These are phyloP conservation scores for Agrochola litura DNA, from an alignment of 2,888 invertebrate species.

Conservation along the genomic window DNA sequence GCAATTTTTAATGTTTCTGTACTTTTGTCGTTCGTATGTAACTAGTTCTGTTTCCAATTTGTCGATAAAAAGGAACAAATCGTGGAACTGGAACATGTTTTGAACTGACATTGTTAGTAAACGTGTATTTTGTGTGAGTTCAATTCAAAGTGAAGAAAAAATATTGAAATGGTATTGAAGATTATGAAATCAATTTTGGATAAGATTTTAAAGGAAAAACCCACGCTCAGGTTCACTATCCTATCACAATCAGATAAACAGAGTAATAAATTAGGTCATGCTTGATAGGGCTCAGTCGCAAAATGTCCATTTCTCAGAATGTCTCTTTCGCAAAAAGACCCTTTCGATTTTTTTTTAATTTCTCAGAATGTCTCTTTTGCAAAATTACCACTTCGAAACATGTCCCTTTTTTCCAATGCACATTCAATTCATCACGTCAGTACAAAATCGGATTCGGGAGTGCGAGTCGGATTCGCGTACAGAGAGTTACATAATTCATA, in stretches of 20 bases:
- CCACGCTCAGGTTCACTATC: constrained; percentile 3
- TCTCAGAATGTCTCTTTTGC: too few species aligned
- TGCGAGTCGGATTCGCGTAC: too few species aligned
- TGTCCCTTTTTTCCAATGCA: too few species aligned
- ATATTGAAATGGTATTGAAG: not conserved
- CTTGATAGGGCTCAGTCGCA: too few species aligned
- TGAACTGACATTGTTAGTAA: constrained; percentile 14
- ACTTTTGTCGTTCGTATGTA: constrained; percentile 14
- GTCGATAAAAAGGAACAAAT: constrained; percentile 23
- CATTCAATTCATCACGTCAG: too few species aligned
- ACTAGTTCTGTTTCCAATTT: constrained; percentile 26
- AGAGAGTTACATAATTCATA: too few species aligned
- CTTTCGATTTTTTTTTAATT: too few species aligned
- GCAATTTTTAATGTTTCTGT: constrained; percentile 28
- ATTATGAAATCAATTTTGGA: constrained; percentile 12
- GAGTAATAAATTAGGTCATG: not conserved
- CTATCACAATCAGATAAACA: constrained; percentile 10
- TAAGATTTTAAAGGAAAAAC: constrained; percentile 19
- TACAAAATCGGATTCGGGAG: too few species aligned
- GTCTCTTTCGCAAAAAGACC: too few species aligned
- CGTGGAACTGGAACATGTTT: constrained; percentile 4
- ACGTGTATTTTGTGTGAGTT: constrained; percentile 5
- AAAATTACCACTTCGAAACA: too few species aligned
- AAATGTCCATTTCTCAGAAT: too few species aligned
- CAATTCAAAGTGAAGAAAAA: not conserved